Base-by-base conservation (phyloP, 2,888 invertebrate species). In the Oligia fasciuncula region DNA sequence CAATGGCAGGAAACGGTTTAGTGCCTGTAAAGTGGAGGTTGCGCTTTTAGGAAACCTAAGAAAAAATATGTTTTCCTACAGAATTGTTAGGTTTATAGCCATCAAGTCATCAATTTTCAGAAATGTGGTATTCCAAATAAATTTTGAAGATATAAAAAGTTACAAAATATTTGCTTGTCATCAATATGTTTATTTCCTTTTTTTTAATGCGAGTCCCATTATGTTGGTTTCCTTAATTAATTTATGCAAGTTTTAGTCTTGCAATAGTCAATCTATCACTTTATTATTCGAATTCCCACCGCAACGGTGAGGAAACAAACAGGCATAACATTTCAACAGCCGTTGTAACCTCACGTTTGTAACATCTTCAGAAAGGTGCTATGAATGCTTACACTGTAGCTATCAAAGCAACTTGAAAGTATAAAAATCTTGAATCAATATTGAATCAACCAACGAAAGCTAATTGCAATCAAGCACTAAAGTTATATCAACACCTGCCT, bases 1-100 rank as follows among this genome's bases (percentile, higher is more conserved):
- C 86, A 86, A 89, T 86, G 76, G 83, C 74, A 83, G 81, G 84
- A 87, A 87, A 77, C 46, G 54, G 17, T 77, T 73, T 29, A 65
- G 57, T 80, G 71, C n/a, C 69, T 76, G 35, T 81, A 73, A 78
- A 73, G 35, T 69, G 49, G 69, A 78, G 35, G 73, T 77, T 76
- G 46, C 43, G 17, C 49, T 76, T 82, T 78, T 71, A 68, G n/a
- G 60, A 84, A 70, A 71, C 67, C 57, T 73, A 43, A 76, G 69
- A 72, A 83, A 73, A 75, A 73, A 51, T 8, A 40, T 29, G 46
- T 29, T 79, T 60, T 73, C 40, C 62, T 78, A 73, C 8, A 46
- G 13, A 40, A 19, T 65, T 70, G 23, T 46, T 40, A 6, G 17
- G 17, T 60, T 40, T 9, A 5, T 35, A 19, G 14, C 9, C 17